These are phyloP conservation scores for Actinia equina DNA, from an alignment of 64 coral and sea anemone genomes.

Conservation along the genomic window DNA sequence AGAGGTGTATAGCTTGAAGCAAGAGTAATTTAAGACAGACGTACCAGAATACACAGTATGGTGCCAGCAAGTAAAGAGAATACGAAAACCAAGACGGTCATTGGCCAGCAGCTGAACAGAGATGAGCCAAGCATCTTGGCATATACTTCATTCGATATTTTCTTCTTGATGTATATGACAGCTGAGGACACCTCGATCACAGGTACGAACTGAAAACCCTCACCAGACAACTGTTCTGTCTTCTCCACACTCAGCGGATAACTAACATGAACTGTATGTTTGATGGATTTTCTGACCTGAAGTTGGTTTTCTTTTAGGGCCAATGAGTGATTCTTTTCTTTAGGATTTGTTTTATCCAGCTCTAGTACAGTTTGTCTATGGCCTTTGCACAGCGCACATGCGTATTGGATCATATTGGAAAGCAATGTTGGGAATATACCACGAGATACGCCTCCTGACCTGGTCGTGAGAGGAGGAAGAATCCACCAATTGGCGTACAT, in stretches of 20 bases:
- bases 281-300: constrained; percentile 9
- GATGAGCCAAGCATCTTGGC: constrained; percentile 14
- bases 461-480: constrained; percentile 12
- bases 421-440: constrained; percentile 14
- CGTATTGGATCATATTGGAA: neutral
- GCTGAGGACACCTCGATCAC: neutral
- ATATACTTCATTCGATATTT: constrained; percentile 3
- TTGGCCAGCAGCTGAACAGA: constrained; percentile 14
- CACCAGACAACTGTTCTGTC: neutral
- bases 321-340: neutral
- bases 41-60: neutral
- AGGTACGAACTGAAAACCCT: constrained; percentile 5
- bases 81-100: neutral
- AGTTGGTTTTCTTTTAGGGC: neutral
- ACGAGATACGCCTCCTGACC: neutral
- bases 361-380: neutral
- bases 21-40: neutral
- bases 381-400: neutral
- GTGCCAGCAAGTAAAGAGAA: neutral
- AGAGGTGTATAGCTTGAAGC: too few species aligned
- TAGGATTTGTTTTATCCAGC: neutral
- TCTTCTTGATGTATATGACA: constrained; percentile 2
- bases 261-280: neutral
- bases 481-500: constrained; percentile 39
- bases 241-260: neutral